Percentiles rank a stretch among this genome's conserved stretches.
Evolutionary conservation across 2,888 invertebrate species (phyloP).

Genomic region (Sclerodermus sp.): DNA sequence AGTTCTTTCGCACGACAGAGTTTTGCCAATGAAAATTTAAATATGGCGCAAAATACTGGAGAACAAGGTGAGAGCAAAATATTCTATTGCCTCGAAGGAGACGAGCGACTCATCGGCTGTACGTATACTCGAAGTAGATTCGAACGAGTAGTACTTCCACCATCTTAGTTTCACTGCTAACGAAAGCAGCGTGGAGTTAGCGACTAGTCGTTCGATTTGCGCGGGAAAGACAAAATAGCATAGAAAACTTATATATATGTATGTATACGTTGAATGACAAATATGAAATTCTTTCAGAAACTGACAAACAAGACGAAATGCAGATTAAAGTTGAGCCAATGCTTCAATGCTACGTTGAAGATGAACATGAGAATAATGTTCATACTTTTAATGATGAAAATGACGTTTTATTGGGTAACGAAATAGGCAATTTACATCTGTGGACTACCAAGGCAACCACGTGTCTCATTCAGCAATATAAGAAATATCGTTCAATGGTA

Average conservation of each 20-base stretch:
- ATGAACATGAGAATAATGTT: conserved; percentile 32
- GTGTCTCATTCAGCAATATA: conserved; percentile 46
- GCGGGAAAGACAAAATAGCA: conserved; percentile 15
- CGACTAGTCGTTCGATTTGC: not conserved
- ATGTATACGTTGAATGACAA: not conserved
- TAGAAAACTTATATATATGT: too few species aligned
- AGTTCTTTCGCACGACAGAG: too few species aligned
- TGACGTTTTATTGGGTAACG: conserved; percentile 24
- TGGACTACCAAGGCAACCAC: conserved; percentile 49
- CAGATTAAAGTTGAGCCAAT: conserved; percentile 40
- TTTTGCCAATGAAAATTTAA: too few species aligned
- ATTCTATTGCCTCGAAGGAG: too few species aligned
- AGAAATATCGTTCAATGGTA: conserved; percentile 43
- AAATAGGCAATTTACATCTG: conserved; percentile 33
- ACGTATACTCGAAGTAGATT: too few species aligned
- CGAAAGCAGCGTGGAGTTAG: too few species aligned
- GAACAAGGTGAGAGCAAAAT: too few species aligned
- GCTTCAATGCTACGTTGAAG: conserved; percentile 26
- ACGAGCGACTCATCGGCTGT: too few species aligned
- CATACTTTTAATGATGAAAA: conserved; percentile 22
- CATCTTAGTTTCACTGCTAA: too few species aligned
- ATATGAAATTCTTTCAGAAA: conserved; percentile 4
- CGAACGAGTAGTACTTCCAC: too few species aligned
- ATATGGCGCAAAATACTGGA: too few species aligned
- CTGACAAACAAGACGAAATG: conserved; percentile 15